Conservation (phyloP, 2,113 vertebrate species). For the Excalfactoria chinensis region DNA sequence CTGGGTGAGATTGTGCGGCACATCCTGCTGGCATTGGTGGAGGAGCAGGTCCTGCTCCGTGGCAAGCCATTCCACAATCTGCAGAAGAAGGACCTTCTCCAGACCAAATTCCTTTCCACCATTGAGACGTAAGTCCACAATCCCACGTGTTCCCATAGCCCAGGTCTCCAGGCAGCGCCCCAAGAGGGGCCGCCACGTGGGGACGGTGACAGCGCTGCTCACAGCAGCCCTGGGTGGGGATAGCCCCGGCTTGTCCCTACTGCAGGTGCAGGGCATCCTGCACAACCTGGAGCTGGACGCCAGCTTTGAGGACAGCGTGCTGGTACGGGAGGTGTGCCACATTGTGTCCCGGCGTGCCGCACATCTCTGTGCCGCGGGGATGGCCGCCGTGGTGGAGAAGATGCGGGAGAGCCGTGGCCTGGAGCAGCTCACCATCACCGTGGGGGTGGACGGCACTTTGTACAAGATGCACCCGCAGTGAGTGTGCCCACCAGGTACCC, state of each 20-base stretch:
- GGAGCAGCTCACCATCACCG: slow-evolving; percentile 50
- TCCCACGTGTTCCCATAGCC: neutral
- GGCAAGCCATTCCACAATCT: slow-evolving; percentile 62
- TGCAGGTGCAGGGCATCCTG: slow-evolving; percentile 69
- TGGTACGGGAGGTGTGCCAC: slow-evolving; percentile 80
- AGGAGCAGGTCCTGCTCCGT: slow-evolving; percentile 68
- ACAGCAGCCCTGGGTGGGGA: neutral
- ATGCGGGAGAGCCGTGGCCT: slow-evolving; percentile 76
- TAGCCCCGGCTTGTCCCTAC: slow-evolving; percentile 74
- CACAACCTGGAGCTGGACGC: slow-evolving; percentile 64
- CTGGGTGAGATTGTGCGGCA: slow-evolving; percentile 81
- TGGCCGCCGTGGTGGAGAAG: slow-evolving; percentile 82
- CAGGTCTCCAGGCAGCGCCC: neutral
- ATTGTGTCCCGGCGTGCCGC: slow-evolving; percentile 74
- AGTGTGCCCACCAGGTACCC: neutral
- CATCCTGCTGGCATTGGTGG: slow-evolving; percentile 73
- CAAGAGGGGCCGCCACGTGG: neutral
- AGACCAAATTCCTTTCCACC: slow-evolving; percentile 80
- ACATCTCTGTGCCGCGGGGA: slow-evolving; percentile 75
- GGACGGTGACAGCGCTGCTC: neutral
- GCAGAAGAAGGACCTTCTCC: slow-evolving; percentile 74
- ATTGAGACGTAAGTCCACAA: slow-evolving; percentile 76
- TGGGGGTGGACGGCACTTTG: slow-evolving; percentile 82
- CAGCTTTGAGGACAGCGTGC: slow-evolving; percentile 67
- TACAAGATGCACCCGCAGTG: slow-evolving; percentile 81